Percentiles rank a stretch among this genome's conserved stretches.
phyloP scores from a whole-genome alignment of 92 coral and sea anemone genomes.

The Heliopora coerulea region DNA sequence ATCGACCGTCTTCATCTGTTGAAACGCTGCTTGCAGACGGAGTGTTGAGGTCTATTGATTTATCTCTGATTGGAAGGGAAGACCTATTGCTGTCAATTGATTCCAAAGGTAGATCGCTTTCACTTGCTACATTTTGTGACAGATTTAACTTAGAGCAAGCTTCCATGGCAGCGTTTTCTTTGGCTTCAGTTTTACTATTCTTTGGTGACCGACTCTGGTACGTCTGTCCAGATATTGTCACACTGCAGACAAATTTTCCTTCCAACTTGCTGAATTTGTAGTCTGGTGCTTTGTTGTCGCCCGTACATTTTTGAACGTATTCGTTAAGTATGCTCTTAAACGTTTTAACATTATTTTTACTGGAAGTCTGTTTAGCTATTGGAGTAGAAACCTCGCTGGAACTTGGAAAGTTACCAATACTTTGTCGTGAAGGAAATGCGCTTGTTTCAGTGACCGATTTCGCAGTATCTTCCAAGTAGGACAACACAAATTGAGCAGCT shows the following conservation, averaged over 20 bases:
- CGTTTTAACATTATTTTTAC: background rate
- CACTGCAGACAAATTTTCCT: conserved; percentile 10
- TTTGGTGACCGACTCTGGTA: background rate
- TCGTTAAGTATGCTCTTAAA: conserved; percentile 4
- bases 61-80: no score
- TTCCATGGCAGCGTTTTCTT: conserved; percentile 17
- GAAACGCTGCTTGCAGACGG: background rate
- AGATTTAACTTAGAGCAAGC: conserved; percentile 1
- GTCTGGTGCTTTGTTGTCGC: background rate
- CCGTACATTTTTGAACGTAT: background rate
- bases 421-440: conserved; percentile 1
- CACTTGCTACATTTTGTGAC: background rate
- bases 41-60: no score
- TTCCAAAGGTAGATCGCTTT: no score
- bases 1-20: background rate
- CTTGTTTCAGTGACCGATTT: background rate
- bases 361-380: background rate
- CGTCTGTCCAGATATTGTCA: background rate
- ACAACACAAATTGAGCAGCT: conserved; percentile 64
- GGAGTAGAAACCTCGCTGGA: background rate
- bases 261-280: background rate
- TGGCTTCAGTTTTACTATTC: conserved; percentile 18
- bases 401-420: background rate
- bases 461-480: conserved; percentile 31
- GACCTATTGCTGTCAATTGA: no score